These are phyloP conservation scores for Drosophila anceps DNA, from an alignment of 2,888 invertebrate genomes.

Conservation along the genomic window DNA sequence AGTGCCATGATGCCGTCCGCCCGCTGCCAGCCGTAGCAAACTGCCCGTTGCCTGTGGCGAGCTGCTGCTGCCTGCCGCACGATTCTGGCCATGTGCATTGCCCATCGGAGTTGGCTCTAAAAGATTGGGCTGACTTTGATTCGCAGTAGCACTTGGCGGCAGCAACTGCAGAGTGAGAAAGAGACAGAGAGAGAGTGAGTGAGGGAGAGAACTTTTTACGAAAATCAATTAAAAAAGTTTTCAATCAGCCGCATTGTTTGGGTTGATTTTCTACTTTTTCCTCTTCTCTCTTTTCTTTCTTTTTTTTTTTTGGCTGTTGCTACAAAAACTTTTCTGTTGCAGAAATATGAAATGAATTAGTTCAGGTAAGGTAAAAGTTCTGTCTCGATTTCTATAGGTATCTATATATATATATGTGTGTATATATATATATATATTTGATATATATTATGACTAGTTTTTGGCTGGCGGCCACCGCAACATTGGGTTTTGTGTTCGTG, in stretches of 20 bases:
- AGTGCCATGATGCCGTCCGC: constrained; percentile 23
- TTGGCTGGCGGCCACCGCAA: constrained; percentile 36
- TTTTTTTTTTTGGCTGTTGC: constrained; percentile 24
- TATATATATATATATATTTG: background rate
- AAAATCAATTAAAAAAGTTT: constrained; percentile 84
- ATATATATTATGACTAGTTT: constrained; percentile 14
- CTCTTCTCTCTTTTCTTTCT: background rate
- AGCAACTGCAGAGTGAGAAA: constrained; percentile 2
- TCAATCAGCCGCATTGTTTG: constrained; percentile 79
- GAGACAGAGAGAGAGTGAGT: background rate
- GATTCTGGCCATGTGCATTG: constrained; percentile 69
- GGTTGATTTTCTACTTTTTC: constrained; percentile 38
- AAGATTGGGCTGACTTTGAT: constrained; percentile 6
- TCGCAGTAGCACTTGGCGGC: constrained; percentile 16
- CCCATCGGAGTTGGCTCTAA: constrained; percentile 63
- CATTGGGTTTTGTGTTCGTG: constrained; percentile 20
- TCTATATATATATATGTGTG: background rate
- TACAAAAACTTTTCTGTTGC: constrained; percentile 55
- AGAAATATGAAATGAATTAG: constrained; percentile 79
- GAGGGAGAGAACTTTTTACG: constrained; percentile 57
- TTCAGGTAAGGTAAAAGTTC: constrained; percentile 69
- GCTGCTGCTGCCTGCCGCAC: constrained; percentile 24
- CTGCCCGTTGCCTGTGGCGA: constrained; percentile 48
- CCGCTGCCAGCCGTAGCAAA: constrained; percentile 42
- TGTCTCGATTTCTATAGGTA: constrained; percentile 64